Evolutionary conservation across 2,888 invertebrate species (phyloP).

Genomic region (Drosophila paracracens): DNA sequence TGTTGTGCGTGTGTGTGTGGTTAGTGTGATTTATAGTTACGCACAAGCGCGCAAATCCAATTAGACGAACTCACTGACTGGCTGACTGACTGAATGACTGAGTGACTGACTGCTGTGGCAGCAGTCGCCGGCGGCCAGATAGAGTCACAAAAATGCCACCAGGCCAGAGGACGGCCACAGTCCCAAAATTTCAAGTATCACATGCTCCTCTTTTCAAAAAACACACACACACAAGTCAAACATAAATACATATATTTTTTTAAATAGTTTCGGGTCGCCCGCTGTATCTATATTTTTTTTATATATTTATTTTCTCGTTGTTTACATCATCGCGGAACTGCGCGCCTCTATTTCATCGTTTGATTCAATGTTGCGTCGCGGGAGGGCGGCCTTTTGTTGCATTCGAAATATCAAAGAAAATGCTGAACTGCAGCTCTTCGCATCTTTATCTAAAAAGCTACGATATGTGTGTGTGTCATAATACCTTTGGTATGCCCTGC

Average conservation of each 20-base stretch:
- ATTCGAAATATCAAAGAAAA: slow-evolving; percentile 65
- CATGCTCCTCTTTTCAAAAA: slow-evolving; percentile 44
- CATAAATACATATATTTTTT: slow-evolving; percentile 28
- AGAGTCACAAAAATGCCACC: slow-evolving; percentile 47
- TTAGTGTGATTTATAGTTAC: slow-evolving; percentile 79
- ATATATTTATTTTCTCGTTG: slow-evolving; percentile 43
- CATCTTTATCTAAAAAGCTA: slow-evolving; percentile 68
- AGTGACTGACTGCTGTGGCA: slow-evolving; percentile 25
- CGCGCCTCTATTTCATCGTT: slow-evolving; percentile 16
- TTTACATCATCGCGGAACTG: slow-evolving; percentile 79
- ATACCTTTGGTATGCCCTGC: slow-evolving; percentile 60
- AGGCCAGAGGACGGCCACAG: slow-evolving; percentile 45
- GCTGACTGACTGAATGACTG: slow-evolving; percentile 40
- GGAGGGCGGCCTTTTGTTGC: slow-evolving; percentile 67
- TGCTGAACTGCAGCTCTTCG: slow-evolving; percentile 26
- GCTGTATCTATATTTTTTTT: slow-evolving; percentile 47
- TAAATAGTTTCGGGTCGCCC: slow-evolving; percentile 64
- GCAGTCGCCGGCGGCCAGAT: slow-evolving; percentile 40
- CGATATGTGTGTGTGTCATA: slow-evolving; percentile 70
- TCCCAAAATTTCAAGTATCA: slow-evolving; percentile 40
- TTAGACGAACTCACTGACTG: slow-evolving; percentile 67
- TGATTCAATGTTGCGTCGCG: slow-evolving; percentile 47
- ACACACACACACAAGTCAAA: not conserved
- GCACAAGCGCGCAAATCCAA: slow-evolving; percentile 81
- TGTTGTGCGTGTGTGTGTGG: slow-evolving; percentile 69